phyloP scores from a whole-genome alignment of 2,888 invertebrate genomes.

The Barypeithes pellucidus region DNA sequence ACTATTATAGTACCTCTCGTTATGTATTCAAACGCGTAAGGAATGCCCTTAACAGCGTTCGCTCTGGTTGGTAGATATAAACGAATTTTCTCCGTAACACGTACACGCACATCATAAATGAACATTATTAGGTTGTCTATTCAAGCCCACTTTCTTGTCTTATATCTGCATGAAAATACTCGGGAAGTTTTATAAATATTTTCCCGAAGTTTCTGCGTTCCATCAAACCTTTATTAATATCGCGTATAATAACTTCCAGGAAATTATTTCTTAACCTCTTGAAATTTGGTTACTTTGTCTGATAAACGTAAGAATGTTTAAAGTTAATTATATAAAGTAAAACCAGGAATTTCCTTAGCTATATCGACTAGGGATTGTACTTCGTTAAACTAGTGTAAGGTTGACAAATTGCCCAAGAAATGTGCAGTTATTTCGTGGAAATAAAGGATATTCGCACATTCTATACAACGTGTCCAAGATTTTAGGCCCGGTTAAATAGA shows the following conservation, averaged over 20 bases:
- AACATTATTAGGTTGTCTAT: slow-evolving; percentile 23
- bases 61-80: neutral
- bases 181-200: slow-evolving; percentile 27
- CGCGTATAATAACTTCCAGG: neutral
- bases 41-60: too few species aligned
- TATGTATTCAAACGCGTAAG: too few species aligned
- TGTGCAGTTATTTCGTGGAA: too few species aligned
- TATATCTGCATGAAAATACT: slow-evolving; percentile 25
- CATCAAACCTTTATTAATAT: neutral
- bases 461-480: too few species aligned
- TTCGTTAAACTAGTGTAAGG: too few species aligned
- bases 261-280: neutral
- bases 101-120: slow-evolving; percentile 23
- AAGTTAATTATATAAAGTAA: slow-evolving; percentile 6
- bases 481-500: too few species aligned
- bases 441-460: too few species aligned
- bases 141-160: slow-evolving; percentile 12
- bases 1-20: too few species aligned
- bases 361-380: too few species aligned
- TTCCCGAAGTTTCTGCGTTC: slow-evolving; percentile 2
- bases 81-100: slow-evolving; percentile 17
- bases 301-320: slow-evolving; percentile 1
- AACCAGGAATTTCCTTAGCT: neutral
- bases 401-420: too few species aligned
- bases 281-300: slow-evolving; percentile 9